Evolutionary conservation across 2,113 vertebrate genomes (phyloP), one percentile per base, ranked within the genome.

Genomic region (Corythornis vintsioides): DNA sequence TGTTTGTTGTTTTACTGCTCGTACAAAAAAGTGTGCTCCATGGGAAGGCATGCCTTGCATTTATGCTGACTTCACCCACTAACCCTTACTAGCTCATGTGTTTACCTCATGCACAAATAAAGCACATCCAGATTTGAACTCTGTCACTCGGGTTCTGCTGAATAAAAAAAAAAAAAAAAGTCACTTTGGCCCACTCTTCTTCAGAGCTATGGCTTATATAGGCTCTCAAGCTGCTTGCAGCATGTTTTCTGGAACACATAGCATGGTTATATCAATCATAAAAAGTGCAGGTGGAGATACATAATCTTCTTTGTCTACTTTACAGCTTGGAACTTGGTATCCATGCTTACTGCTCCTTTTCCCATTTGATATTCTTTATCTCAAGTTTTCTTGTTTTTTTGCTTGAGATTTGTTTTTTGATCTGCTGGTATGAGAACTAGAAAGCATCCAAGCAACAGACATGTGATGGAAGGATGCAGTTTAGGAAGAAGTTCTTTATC

Each of bases 91-190:
- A 93, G 55, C 69, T 91, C 15, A 3, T 82, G 45, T 96, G 93
- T 95, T 96, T 96, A 95, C 86, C 91, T 96, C 76, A 0, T 0
- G 1, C 69, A 65, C 88, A 93, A 93, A 94, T 84, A 92, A 94
- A 97, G 92, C 85, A 95, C 56, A 82, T 87, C 55, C 89, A 95
- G 93, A 72, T 92, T 95, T 97, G 94, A 97, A 95, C 95, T 95
- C 92, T 93, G 85, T 91, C 92, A 80, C 92, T 86, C 79, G 63
- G 65, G 83, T 94, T 85, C 75, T 76, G 86, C 71, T 75, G 26
- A 66, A 66, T 60, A 89, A n/a, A 38, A 80, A 71, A 76, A 66
- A 35, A 35, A 86, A 86, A 86, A 66, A 47, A 72, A 70, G 42
- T 35, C 2, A 4, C 40, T 75, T 83, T 79, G 80, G 60, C 83